Evolutionary conservation across 2,113 vertebrate species (phyloP), one percentile per base, ranked within the genome.

Genomic region (Hystrix cristata): DNA sequence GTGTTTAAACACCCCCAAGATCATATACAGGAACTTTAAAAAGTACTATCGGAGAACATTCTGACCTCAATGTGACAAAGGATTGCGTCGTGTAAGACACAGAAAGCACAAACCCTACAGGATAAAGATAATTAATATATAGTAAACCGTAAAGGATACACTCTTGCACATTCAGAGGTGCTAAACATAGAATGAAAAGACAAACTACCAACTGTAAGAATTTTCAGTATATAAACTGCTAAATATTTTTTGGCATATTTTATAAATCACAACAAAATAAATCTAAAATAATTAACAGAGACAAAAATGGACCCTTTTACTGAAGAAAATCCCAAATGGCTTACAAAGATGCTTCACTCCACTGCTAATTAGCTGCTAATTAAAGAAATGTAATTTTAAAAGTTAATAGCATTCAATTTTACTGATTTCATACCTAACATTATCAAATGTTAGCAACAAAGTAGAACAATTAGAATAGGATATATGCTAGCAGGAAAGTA

Each of bases 231-330:
- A 21, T 1, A 53, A 8, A 76, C 29, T 90, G 13, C 43, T 48
- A 38, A 95, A 48, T 46, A 74, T 29, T 86, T 94, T 87, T 84
- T 27, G 90, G 51, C 21, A 55, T 93, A 80, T 5, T 72, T 48
- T 69, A 69, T 13, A 80, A 80, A 46, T 84, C 43, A 76, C 16
- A 64, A 79, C 62, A 83, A 78, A 64, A 69, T n/a, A 57, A 74
- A 31, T 65, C 69, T 60, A 87, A 96, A 94, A 65, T 34, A 78
- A 93, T 53, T 74, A 79, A 65, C 92, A 69, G 3, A 90, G 16
- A 51, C 27, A 87, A 84, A 90, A 74, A 74, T 60, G 23, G 29
- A 78, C 46, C 81, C 34, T 57, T 71, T 91, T 65, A 85, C 71
- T 60, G 90, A 82, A 76, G 31, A 90, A 87, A 82, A 87, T 87